phyloP scores from a whole-genome alignment of 2,113 vertebrate species.

The Pollimyrus isidori region DNA sequence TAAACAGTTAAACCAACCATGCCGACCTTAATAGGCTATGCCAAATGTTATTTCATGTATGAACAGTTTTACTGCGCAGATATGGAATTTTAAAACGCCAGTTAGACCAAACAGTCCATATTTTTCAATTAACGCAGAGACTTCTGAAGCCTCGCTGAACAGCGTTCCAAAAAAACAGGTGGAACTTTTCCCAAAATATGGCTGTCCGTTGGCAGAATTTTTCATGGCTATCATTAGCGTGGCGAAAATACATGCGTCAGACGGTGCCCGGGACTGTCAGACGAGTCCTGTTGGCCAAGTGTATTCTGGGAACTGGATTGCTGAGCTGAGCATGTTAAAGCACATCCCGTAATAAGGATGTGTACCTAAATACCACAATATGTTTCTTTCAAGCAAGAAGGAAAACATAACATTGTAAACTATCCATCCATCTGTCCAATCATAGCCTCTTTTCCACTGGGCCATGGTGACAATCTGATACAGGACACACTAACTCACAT shows the following conservation, averaged over 20 bases:
- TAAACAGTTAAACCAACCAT: slow-evolving; percentile 16
- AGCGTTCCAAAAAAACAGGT: background rate
- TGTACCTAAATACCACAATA: background rate
- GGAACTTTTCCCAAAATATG: background rate
- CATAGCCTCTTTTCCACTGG: background rate
- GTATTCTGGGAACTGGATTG: background rate
- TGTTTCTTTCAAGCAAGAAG: background rate
- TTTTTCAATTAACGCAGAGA: slow-evolving; percentile 12
- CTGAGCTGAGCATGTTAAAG: background rate
- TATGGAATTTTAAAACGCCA: background rate
- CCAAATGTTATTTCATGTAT: slow-evolving; percentile 13
- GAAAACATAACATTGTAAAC: background rate
- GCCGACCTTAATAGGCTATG: slow-evolving; percentile 9
- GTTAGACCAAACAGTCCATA: slow-evolving; percentile 7
- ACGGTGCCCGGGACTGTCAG: background rate
- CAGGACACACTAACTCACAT: background rate
- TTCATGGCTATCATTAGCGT: background rate
- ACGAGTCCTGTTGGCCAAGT: background rate
- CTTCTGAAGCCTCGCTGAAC: background rate
- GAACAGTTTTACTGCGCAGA: slow-evolving; percentile 8
- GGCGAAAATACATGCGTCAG: background rate
- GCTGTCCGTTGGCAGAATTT: background rate
- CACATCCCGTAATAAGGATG: background rate
- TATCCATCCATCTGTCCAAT: background rate
- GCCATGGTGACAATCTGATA: background rate